Percentiles rank a stretch among this genome's conserved stretches.
Evolutionary conservation across 2,797 vertebrate genomes (phyloP).

Genomic region (Amphiprion clarkii): DNA sequence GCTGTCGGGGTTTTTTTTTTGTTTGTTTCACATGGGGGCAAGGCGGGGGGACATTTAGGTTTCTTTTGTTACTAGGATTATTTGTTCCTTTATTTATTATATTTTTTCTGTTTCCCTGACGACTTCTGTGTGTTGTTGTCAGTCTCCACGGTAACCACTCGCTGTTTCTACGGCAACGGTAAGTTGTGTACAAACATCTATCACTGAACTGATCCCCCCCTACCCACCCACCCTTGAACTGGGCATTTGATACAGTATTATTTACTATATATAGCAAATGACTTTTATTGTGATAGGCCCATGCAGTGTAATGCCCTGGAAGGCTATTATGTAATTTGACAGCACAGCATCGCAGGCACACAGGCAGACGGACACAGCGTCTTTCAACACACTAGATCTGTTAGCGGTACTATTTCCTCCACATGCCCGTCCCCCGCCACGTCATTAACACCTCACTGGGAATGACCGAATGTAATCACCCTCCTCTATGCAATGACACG

Average conservation of each 20-base stretch:
- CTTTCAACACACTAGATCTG: conserved; percentile 40
- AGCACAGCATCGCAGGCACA: conserved; percentile 35
- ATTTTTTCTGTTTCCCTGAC: conserved; percentile 89
- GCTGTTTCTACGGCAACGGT: conserved; percentile 87
- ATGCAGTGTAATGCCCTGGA: conserved; percentile 18
- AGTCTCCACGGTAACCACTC: conserved; percentile 88
- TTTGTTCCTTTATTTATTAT: conserved; percentile 87
- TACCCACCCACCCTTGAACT: conserved; percentile 56
- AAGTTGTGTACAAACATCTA: conserved; percentile 86
- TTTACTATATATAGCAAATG: conserved; percentile 29
- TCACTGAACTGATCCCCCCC: conserved; percentile 80
- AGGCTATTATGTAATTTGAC: conserved; percentile 41
- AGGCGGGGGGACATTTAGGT: conserved; percentile 58
- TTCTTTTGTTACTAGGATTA: conserved; percentile 82
- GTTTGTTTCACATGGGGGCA: conserved; percentile 32
- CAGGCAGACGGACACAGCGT: conserved; percentile 44
- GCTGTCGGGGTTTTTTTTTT: conserved; percentile 55
- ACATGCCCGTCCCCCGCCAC: conserved; percentile 54
- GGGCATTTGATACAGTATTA: conserved; percentile 56
- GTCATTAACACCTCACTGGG: conserved; percentile 83
- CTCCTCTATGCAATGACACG: conserved; percentile 75
- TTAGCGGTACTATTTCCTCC: conserved; percentile 51
- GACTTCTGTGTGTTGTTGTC: conserved; percentile 89
- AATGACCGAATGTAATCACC: conserved; percentile 82
- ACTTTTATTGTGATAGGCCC: conserved; percentile 19